These are phyloP conservation scores for Eilema depressum DNA, from an alignment of 2,888 invertebrate genomes.

Conservation along the genomic window DNA sequence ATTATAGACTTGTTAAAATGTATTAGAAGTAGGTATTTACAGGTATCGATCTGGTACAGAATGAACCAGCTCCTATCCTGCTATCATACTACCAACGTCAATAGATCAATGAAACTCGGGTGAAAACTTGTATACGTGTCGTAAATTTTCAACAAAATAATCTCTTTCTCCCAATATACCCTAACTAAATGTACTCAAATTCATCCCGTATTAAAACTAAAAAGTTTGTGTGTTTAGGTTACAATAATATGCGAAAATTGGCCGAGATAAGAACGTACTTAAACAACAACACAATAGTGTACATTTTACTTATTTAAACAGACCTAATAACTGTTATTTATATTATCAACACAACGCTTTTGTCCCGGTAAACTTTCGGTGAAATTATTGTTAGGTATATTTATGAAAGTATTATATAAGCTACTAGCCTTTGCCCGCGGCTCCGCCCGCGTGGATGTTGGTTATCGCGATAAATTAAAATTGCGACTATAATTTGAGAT, in stretches of 20 bases:
- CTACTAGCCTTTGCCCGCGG: too few species aligned
- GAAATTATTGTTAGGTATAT: constrained; percentile 15
- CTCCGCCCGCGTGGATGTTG: too few species aligned
- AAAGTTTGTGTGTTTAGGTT: neutral
- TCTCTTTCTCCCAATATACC: neutral
- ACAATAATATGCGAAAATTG: neutral
- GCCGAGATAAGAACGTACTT: neutral
- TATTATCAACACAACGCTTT: neutral
- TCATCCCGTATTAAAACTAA: neutral
- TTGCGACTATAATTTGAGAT: too few species aligned
- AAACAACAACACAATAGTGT: too few species aligned
- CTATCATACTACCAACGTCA: too few species aligned
- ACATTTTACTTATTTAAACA: neutral
- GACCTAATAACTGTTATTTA: neutral
- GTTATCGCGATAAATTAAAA: too few species aligned
- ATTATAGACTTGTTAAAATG: too few species aligned
- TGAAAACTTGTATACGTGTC: too few species aligned
- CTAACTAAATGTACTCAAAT: neutral
- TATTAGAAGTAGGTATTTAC: too few species aligned
- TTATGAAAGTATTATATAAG: constrained; percentile 31
- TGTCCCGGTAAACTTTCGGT: constrained; percentile 3
- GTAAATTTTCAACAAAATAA: neutral
- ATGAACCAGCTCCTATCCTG: too few species aligned
- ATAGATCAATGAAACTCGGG: too few species aligned
- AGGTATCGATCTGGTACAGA: too few species aligned